phyloP scores from a whole-genome alignment of 2,888 invertebrate genomes.

The Brachynemurus nebulosus region DNA sequence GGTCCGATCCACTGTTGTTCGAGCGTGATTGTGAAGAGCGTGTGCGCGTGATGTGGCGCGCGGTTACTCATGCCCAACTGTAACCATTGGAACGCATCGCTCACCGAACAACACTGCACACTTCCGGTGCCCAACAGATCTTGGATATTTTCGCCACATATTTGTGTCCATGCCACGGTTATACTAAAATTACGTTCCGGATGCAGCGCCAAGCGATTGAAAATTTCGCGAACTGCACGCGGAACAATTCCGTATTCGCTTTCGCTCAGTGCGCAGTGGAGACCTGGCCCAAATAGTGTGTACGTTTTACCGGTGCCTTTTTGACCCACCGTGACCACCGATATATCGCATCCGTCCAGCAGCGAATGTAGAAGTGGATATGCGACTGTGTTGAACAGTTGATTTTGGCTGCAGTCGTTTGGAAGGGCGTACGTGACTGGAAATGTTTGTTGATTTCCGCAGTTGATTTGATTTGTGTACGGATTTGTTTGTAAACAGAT shows the following conservation, averaged over 20 bases:
- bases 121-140: constrained; percentile 39
- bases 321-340: constrained; percentile 55
- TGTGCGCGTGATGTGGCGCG: constrained; percentile 43
- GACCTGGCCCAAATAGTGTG: constrained; percentile 55
- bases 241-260: constrained; percentile 59
- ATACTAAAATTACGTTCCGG: constrained; percentile 49
- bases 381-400: constrained; percentile 48
- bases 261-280: constrained; percentile 44
- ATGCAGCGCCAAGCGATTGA: constrained; percentile 47
- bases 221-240: constrained; percentile 55
- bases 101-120: constrained; percentile 44
- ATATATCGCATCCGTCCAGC: constrained; percentile 62
- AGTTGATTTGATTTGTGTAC: constrained; percentile 41
- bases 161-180: constrained; percentile 60
- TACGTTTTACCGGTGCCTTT: constrained; percentile 53
- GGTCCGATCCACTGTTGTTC: constrained; percentile 60
- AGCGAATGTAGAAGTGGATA: constrained; percentile 51
- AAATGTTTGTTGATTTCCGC: constrained; percentile 44
- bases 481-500: constrained; percentile 45
- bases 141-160: constrained; percentile 48
- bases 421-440: constrained; percentile 42
- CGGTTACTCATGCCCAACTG: constrained; percentile 49
- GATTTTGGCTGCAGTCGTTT: constrained; percentile 45
- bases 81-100: constrained; percentile 56
- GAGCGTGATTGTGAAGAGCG: constrained; percentile 56